Base-by-base conservation (phyloP, 2,888 invertebrate genomes). In the Sicus ferrugineus region DNA sequence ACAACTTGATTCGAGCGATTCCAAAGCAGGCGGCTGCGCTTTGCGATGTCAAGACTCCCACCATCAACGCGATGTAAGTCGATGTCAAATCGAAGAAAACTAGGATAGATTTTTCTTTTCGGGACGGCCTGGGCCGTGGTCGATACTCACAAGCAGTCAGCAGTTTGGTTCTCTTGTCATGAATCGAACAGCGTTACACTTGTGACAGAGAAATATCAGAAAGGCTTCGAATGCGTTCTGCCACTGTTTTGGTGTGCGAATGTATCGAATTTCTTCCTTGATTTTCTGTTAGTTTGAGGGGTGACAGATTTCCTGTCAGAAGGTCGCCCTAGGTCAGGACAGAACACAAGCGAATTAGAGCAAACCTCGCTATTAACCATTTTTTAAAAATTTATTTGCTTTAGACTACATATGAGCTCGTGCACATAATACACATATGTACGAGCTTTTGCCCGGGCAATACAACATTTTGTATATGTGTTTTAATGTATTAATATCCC, bases 41-140 rank as follows among this genome's bases (percentile, higher is more conserved):
- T 23, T 88, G 88, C 42, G 89, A 89, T 76, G 88, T 89, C 2
- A 89, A 88, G 79, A 93, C 95, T 4, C 97, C 97, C 11, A 93
- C 97, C 31, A 92, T 96, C 75, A 95, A 96, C 85, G 94, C 94
- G 79, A 92, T 97, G 96, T 96, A 78, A 83, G 84, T 83, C 11
- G 2, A n/a, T 21, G 21, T 23, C 14, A 48, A n/a, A n/a, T n/a
- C n/a, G 6, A 21, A n/a, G n/a, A n/a, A n/a, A n/a, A n/a, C n/a
- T n/a, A n/a, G n/a, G n/a, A n/a, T 52, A 52, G n/a, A n/a, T n/a
- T n/a, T n/a, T n/a, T n/a, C n/a, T n/a, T 56, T 30, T 21, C 19
- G 14, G n/a, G 28, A 16, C 21, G 14, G 1, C 46, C 16, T 1
- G 6, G 19, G 4, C n/a, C 63, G 19, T 21, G 26, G 9, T 3